Base-by-base conservation (phyloP, 2,888 invertebrate genomes). In the Philereme transversata region DNA sequence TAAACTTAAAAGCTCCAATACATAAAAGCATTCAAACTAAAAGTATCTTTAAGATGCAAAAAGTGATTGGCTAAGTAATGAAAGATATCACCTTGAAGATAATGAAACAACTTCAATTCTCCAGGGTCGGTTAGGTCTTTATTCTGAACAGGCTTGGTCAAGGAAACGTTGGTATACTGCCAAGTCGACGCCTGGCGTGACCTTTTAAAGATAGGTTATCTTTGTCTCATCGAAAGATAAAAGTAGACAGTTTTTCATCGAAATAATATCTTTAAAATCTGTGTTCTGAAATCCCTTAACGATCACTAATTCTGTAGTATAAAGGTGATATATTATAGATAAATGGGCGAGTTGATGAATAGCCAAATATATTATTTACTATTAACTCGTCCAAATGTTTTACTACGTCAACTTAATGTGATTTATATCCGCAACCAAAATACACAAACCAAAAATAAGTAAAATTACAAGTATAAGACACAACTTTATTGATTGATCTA, bases 151-250 rank as follows among this genome's bases (percentile, higher is more conserved):
- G 67, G 67, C 51, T 68, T 67, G 84, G 84, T 83, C 84, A 86
- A 84, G 86, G 84, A 74, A 72, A 77, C 57, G 64, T 70, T 83
- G 83, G 82, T 72, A 69, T 63, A 65, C 58, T 72, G 83, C 84
- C 84, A 82, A 74, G 57, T 51, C 58, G 60, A 55, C 52, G 62
- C 57, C 58, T 60, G 22, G 5, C 35, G 33, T 64, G 58, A 53
- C 65, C 68, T 64, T 68, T 50, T 48, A 58, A 43, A 57, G 45
- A 51, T 44, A 48, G 6, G 5, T n/a, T 34, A 46, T 46, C 51
- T 57, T 40, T 52, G 22, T 51, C 33, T 41, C n/a, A 11, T 51
- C n/a, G n/a, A n/a, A 54, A 41, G 33, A 9, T 10, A 44, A 5
- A 5, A 41, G 34, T 38, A 41, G 4, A 34, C 4, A 41, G 10